Evolutionary conservation across 2,113 vertebrate genomes (phyloP).

Genomic region (Anoura caudifer): DNA sequence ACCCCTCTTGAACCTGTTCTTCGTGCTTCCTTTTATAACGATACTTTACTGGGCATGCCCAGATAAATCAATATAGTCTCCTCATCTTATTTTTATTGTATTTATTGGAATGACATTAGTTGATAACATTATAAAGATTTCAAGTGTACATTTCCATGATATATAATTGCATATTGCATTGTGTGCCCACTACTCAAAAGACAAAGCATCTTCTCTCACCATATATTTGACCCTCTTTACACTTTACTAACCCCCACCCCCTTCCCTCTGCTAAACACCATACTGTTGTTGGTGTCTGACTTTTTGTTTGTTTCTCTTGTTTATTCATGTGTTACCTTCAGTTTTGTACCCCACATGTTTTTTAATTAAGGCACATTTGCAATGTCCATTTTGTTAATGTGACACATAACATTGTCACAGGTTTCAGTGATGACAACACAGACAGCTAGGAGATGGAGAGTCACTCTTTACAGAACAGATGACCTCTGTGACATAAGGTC

Average conservation of each 20-base stretch:
- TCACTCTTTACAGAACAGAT: background rate
- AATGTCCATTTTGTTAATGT: background rate
- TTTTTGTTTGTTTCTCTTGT: background rate
- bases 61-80: background rate
- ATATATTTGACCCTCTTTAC: background rate
- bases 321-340: background rate
- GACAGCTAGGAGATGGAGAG: rapidly evolving
- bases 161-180: background rate
- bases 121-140: background rate
- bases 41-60: background rate
- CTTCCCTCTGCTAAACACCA: background rate
- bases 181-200: background rate
- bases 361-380: background rate
- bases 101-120: background rate
- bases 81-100: background rate
- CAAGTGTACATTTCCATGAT: background rate
- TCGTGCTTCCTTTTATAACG: background rate
- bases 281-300: background rate
- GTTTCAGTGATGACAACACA: background rate
- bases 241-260: background rate
- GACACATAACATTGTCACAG: background rate
- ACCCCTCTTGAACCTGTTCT: background rate
- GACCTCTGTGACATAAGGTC: background rate
- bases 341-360: background rate
- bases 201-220: background rate